Conservation (phyloP, 2,797 vertebrate genomes). For the Clangula hyemalis region DNA sequence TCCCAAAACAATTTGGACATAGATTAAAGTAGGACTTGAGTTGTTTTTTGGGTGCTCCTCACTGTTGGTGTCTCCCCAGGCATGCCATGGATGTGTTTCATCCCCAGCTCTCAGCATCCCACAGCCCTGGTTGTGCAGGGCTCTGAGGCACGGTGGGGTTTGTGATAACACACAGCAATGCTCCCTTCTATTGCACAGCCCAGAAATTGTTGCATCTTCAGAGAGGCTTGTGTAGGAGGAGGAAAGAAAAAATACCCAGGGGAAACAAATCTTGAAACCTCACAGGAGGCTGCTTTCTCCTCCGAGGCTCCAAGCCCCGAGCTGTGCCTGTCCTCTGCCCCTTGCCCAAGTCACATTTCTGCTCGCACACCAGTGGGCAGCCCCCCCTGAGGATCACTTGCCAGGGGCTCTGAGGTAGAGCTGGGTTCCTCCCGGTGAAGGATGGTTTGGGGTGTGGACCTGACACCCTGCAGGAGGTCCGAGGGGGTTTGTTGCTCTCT, state of each 20-base stretch:
- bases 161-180: too few relatives aligned
- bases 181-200: background rate
- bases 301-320: too few relatives aligned
- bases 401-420: background rate
- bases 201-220: too few relatives aligned
- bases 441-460: background rate
- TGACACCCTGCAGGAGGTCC: background rate
- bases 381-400: background rate
- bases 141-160: background rate
- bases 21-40: background rate
- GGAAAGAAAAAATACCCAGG: background rate
- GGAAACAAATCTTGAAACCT: background rate
- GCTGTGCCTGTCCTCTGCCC: too few relatives aligned
- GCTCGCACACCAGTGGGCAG: too few relatives aligned
- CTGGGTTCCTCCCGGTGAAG: background rate
- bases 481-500: background rate
- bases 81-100: background rate
- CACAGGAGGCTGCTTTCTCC: background rate
- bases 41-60: background rate
- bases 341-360: too few relatives aligned
- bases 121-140: background rate
- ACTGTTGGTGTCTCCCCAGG: background rate
- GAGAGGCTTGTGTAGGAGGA: background rate
- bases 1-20: background rate
- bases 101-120: background rate